A percentile compares a stretch with the other conserved stretches of the same genome.
Conservation (phyloP, 1,140 invertebrate genomes). For the Pristionchus pacificus region DNA sequence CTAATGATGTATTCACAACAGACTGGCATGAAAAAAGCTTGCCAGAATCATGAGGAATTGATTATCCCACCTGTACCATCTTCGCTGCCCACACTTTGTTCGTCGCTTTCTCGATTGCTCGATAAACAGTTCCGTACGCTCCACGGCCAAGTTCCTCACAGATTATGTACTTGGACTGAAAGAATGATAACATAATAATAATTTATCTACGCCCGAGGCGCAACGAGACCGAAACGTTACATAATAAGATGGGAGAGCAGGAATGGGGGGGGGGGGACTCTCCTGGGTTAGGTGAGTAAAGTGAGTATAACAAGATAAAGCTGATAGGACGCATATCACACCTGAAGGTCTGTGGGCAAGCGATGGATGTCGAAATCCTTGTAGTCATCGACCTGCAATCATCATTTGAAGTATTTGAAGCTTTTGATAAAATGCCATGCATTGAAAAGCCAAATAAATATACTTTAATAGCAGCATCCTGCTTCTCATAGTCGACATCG, state of each 20-base stretch:
- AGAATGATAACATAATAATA: neutral
- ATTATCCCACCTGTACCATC: constrained; percentile 31
- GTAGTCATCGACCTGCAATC: neutral
- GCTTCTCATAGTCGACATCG: neutral
- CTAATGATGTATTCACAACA: no score
- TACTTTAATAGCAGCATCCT: neutral
- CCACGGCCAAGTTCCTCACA: constrained; percentile 38
- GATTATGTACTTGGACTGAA: constrained; percentile 26
- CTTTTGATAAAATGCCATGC: no score
- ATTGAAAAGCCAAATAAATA: no score
- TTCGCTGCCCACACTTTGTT: constrained; percentile 37
- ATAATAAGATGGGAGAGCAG: neutral
- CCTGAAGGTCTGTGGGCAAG: constrained; percentile 37
- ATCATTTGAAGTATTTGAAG: no score
- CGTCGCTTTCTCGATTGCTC: constrained; percentile 36
- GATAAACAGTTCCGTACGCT: constrained; percentile 34
- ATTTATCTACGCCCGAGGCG: neutral
- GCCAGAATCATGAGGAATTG: no score
- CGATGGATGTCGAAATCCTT: constrained; percentile 25
- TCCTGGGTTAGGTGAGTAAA: no score
- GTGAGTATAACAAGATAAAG: no score
- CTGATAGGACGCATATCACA: constrained; percentile 3
- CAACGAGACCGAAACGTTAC: no score
- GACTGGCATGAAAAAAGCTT: no score
- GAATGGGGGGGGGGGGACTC: no score